Evolutionary conservation across 2,113 vertebrate species (phyloP), one percentile per base, ranked within the genome.

Genomic region (Myrmecophaga tridactyla): DNA sequence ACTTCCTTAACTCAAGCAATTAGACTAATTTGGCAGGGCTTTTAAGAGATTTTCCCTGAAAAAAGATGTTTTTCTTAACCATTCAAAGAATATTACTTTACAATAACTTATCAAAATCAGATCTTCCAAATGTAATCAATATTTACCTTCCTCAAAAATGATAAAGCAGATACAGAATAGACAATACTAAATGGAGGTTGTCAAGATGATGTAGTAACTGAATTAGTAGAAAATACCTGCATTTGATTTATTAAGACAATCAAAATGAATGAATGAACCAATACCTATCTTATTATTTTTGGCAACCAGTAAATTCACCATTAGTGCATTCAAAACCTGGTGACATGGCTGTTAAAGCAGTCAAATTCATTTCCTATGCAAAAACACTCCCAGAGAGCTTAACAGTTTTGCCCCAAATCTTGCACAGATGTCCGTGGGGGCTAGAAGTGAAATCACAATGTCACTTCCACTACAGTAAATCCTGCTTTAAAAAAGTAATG

Each of bases 1-100:
- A 97, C 98, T 98, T 98, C 98, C 98, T 98, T 98, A 97, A 96
- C 97, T 97, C 95, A 97, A 93, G 84, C 0, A 5, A 96, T 76
- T 73, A 96, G 18, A 76, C 43, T 31, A 23, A 48, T 78, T 15
- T 78, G 34, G 46, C 9, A 39, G 87, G 41, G 21, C 7, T 88
- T 94, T 87, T 72, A 20, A 73, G 78, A 82, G 27, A 75, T 34
- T 18, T 70, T n/a, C 43, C 62, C 53, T 72, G 4, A 62, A 63
- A 60, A 29, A 58, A 56, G 75, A 77, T 53, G 8, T 36, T 41
- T 51, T 83, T 76, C 17, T 89, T 67, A 70, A 29, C 7, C 34
- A 48, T 27, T 25, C 3, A 69, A 58, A 43, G 25, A 53, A 12
- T 18, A 84, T 1, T 89, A 10, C 58, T 23, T 92, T 41, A 41